These are phyloP conservation scores for Unio pictorum DNA, from an alignment of 2,888 invertebrate genomes.

Conservation along the genomic window DNA sequence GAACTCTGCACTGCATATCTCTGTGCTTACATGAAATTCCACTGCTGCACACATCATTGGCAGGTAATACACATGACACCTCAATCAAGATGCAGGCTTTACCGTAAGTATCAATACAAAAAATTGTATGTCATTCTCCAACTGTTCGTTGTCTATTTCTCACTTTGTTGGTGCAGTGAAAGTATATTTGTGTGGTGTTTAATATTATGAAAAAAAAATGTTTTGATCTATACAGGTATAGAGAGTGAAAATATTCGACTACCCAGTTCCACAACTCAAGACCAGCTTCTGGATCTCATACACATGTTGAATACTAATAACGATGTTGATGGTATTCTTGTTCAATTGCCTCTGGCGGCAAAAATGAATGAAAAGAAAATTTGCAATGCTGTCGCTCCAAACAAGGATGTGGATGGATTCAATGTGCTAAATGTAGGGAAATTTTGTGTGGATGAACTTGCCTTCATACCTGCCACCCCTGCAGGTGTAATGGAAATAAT, in stretches of 20 bases:
- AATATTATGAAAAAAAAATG: too few relatives aligned
- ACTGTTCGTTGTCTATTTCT: too few relatives aligned
- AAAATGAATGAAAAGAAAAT: slow-evolving; percentile 79
- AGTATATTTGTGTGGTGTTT: too few relatives aligned
- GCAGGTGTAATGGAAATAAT: slow-evolving; percentile 81
- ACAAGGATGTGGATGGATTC: slow-evolving; percentile 94
- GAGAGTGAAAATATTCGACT: slow-evolving; percentile 79
- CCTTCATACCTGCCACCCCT: slow-evolving; percentile 85
- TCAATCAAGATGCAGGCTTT: too few relatives aligned
- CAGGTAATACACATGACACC: too few relatives aligned
- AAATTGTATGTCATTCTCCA: too few relatives aligned
- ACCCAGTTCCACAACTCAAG: slow-evolving; percentile 77
- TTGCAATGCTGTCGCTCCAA: slow-evolving; percentile 84
- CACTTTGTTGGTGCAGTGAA: too few relatives aligned
- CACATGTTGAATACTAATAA: slow-evolving; percentile 79
- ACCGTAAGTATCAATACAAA: too few relatives aligned
- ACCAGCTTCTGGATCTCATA: slow-evolving; percentile 77
- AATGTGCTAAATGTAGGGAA: slow-evolving; percentile 87
- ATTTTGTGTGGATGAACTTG: slow-evolving; percentile 67
- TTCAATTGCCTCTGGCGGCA: slow-evolving; percentile 83
- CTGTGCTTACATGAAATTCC: too few relatives aligned
- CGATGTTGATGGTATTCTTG: slow-evolving; percentile 84
- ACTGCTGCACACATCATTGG: too few relatives aligned
- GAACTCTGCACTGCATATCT: too few relatives aligned
- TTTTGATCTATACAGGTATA: slow-evolving; percentile 57